These are phyloP conservation scores for Yasuhikotakia modesta DNA, from an alignment of 2,797 vertebrate genomes.

Conservation along the genomic window DNA sequence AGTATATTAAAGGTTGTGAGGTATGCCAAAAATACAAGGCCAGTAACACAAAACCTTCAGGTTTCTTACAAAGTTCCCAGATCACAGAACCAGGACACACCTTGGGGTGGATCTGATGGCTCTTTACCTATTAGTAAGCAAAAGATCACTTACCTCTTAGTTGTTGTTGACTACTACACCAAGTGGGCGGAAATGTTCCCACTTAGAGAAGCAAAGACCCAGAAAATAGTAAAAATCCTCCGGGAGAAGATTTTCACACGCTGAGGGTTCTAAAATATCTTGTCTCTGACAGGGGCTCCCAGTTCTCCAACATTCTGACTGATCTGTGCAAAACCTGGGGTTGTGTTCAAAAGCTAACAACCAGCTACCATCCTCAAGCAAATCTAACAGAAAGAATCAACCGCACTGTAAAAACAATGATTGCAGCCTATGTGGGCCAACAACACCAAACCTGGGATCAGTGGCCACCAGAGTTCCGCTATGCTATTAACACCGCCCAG, in stretches of 20 bases:
- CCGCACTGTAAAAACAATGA: background rate
- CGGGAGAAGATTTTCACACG: background rate
- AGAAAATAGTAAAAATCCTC: background rate
- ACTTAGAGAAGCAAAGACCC: background rate
- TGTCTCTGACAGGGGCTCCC: background rate
- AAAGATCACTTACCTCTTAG: background rate
- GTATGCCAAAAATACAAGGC: no score
- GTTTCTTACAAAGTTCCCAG: no score
- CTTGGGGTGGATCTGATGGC: no score
- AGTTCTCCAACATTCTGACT: background rate
- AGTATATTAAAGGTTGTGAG: no score
- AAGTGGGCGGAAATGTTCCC: background rate
- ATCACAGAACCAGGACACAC: no score
- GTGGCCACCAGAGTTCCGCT: no score
- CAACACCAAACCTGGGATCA: no score
- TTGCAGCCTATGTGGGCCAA: no score
- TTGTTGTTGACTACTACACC: background rate
- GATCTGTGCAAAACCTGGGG: background rate
- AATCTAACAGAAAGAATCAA: background rate
- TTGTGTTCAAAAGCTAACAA: background rate
- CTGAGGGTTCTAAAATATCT: background rate
- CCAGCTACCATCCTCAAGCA: background rate
- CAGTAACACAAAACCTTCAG: no score
- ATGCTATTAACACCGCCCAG: no score
- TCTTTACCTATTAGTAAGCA: no score